These are phyloP conservation scores for Magallana ariakensis DNA, from an alignment of 1,140 invertebrate species.

Conservation along the genomic window DNA sequence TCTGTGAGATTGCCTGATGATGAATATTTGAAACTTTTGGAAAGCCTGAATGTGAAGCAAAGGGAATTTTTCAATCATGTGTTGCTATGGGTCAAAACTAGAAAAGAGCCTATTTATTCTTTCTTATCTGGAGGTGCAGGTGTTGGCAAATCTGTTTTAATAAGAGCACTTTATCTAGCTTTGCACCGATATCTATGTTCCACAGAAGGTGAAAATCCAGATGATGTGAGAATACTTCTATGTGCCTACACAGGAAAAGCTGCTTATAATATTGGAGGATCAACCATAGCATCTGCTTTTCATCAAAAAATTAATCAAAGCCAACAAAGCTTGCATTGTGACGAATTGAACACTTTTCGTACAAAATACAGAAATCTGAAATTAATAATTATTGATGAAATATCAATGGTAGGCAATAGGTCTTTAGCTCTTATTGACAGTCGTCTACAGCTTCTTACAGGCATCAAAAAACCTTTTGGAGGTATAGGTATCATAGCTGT, in stretches of 20 bases:
- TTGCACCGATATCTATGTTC: not conserved
- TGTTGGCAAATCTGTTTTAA: slow-evolving; percentile 46
- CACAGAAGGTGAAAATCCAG: slow-evolving; percentile 51
- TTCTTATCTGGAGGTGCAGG: slow-evolving; percentile 54
- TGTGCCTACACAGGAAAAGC: slow-evolving; percentile 56
- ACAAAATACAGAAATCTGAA: slow-evolving; percentile 34
- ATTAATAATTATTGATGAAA: slow-evolving; percentile 25
- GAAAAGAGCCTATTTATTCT: slow-evolving; percentile 38
- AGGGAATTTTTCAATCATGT: slow-evolving; percentile 49
- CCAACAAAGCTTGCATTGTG: not conserved
- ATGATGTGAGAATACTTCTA: slow-evolving; percentile 45
- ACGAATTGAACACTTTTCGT: slow-evolving; percentile 40
- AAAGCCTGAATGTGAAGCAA: slow-evolving; percentile 40
- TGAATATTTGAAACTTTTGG: slow-evolving; percentile 32
- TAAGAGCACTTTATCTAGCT: not conserved
- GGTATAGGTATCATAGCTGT: slow-evolving; percentile 44
- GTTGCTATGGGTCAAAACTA: slow-evolving; percentile 21
- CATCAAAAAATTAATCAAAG: slow-evolving; percentile 18
- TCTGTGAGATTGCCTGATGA: slow-evolving; percentile 11
- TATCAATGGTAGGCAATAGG: slow-evolving; percentile 36
- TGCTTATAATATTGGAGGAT: slow-evolving; percentile 44
- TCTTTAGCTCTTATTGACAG: not conserved
- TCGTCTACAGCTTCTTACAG: slow-evolving; percentile 39
- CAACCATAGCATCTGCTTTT: slow-evolving; percentile 40
- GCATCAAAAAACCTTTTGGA: slow-evolving; percentile 33